Evolutionary conservation across 2,113 vertebrate species (phyloP).

Genomic region (Bufo gargarizans): DNA sequence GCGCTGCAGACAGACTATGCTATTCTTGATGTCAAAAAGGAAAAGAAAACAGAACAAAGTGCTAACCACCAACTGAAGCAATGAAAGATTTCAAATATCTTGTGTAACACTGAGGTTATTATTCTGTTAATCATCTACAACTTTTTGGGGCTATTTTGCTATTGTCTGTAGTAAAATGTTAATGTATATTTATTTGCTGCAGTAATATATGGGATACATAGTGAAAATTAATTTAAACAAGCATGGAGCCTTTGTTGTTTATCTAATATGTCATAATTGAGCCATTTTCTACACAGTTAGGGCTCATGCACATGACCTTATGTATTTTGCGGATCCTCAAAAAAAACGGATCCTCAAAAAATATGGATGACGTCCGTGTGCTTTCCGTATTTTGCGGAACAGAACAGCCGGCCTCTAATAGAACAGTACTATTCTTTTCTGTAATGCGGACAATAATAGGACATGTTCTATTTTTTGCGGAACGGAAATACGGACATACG

Average conservation of each 20-base stretch:
- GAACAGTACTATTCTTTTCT: too few relatives aligned
- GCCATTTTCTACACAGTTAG: constrained; percentile 65
- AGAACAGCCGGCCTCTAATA: too few relatives aligned
- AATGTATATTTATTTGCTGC: constrained; percentile 84
- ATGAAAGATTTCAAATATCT: background rate
- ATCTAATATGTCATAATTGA: constrained; percentile 77
- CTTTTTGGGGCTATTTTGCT: constrained; percentile 79
- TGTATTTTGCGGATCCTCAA: too few relatives aligned
- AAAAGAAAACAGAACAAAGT: too few relatives aligned
- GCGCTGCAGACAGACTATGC: background rate
- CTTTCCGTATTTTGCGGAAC: too few relatives aligned
- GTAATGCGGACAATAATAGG: too few relatives aligned
- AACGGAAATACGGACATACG: too few relatives aligned
- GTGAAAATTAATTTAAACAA: constrained; percentile 73
- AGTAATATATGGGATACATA: constrained; percentile 82
- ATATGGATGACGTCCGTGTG: too few relatives aligned
- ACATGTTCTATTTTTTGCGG: too few relatives aligned
- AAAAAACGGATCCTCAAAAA: too few relatives aligned
- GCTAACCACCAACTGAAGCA: background rate
- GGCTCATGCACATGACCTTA: background rate
- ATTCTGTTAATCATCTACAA: constrained; percentile 73
- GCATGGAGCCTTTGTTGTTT: constrained; percentile 70
- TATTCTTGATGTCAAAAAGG: background rate
- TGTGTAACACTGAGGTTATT: constrained; percentile 21
- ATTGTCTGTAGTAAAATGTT: constrained; percentile 75